A percentile compares a stretch with the other conserved stretches of the same genome.
Evolutionary conservation across 2,797 vertebrate species (phyloP).

Genomic region (Chaunax sp.): DNA sequence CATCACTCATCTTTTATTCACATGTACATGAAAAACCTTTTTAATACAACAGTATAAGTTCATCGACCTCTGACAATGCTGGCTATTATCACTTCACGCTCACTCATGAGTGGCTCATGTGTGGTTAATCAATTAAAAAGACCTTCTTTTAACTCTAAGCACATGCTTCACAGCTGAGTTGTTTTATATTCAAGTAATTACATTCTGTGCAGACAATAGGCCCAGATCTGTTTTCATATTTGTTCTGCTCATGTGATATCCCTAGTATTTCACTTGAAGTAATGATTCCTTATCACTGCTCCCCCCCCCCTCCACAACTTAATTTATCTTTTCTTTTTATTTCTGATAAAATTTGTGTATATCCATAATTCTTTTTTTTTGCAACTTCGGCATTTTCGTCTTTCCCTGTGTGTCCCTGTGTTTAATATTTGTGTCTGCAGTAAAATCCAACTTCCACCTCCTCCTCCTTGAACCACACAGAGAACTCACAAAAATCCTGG

Average conservation of each 20-base stretch:
- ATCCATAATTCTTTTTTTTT: conserved; percentile 44
- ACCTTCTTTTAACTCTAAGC: conserved; percentile 22
- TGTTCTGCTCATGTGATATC: background rate
- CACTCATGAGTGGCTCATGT: conserved; percentile 33
- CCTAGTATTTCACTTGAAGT: no score
- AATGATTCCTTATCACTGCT: no score
- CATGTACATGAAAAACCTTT: background rate
- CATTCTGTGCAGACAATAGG: background rate
- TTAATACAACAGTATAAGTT: background rate
- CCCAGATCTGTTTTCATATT: conserved; percentile 10
- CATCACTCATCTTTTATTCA: background rate
- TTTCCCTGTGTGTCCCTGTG: background rate
- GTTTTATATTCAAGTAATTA: conserved; percentile 11
- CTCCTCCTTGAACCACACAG: no score
- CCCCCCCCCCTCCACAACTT: no score
- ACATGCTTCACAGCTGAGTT: conserved; percentile 27
- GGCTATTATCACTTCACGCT: conserved; percentile 8
- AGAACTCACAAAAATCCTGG: conserved; percentile 11
- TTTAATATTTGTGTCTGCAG: conserved; percentile 10
- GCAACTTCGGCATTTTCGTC: background rate
- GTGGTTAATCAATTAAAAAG: conserved; percentile 42
- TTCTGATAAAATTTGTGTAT: conserved; percentile 3
- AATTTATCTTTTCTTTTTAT: conserved; percentile 23
- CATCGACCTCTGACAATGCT: background rate
- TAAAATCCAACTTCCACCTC: conserved; percentile 3